phyloP scores from a whole-genome alignment of 1,140 invertebrate species.

The Bombus vancouverensis region DNA sequence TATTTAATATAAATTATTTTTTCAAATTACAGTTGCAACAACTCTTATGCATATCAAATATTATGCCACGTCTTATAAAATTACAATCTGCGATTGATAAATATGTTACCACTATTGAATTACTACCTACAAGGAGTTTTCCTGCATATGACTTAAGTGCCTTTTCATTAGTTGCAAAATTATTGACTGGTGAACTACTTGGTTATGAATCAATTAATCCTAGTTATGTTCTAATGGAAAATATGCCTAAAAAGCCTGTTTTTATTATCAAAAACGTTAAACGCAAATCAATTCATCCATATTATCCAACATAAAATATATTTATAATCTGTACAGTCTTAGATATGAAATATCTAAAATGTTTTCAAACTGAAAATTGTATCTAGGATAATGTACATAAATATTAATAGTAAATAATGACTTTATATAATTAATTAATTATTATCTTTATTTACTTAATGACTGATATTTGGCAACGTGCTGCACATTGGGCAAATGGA shows the following conservation, averaged over 20 bases:
- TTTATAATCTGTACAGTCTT: background rate
- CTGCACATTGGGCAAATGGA: conserved; percentile 42
- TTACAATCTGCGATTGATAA: conserved; percentile 60
- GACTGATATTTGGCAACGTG: conserved; percentile 63
- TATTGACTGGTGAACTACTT: conserved; percentile 72
- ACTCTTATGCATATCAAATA: conserved; percentile 65
- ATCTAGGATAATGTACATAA: conserved; percentile 5
- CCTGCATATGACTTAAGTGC: conserved; percentile 42
- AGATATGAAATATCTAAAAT: background rate
- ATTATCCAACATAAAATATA: conserved; percentile 7
- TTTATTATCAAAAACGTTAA: conserved; percentile 70
- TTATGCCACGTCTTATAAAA: conserved; percentile 62
- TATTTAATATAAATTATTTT: conserved; percentile 17
- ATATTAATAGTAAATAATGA: conserved; percentile 53
- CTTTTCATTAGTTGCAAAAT: conserved; percentile 61
- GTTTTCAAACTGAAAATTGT: conserved; percentile 5
- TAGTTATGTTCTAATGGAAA: conserved; percentile 57
- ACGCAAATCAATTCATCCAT: conserved; percentile 54
- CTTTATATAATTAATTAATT: conserved; percentile 14
- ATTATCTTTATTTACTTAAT: conserved; percentile 58
- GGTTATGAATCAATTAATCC: conserved; percentile 63
- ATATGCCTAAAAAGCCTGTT: conserved; percentile 68
- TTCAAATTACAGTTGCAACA: conserved; percentile 68
- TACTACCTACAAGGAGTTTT: conserved; percentile 50
- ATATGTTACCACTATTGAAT: conserved; percentile 55